Conservation (phyloP, 2,888 invertebrate species). For the Gnatocerus cornutus region DNA sequence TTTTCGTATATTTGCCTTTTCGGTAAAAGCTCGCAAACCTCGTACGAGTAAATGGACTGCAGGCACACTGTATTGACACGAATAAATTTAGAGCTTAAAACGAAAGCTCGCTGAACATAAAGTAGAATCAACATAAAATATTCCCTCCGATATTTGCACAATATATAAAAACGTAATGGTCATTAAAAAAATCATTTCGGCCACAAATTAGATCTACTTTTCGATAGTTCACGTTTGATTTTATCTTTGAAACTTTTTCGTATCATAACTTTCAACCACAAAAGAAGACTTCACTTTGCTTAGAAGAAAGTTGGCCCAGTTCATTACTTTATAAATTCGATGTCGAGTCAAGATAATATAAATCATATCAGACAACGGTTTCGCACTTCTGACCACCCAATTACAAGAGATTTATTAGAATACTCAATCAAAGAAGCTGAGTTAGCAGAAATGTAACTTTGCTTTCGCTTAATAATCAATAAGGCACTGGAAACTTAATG, state of each 20-base stretch:
- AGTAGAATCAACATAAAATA: conserved; percentile 19
- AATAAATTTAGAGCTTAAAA: conserved; percentile 30
- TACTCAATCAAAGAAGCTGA: not conserved
- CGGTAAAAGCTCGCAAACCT: conserved; percentile 7
- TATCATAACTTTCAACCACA: not conserved
- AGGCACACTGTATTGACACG: conserved; percentile 28
- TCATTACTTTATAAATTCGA: conserved; percentile 9
- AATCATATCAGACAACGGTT: conserved; percentile 18
- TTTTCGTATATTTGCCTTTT: conserved; percentile 8
- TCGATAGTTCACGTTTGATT: too few species aligned
- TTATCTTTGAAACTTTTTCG: not conserved
- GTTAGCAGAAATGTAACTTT: too few species aligned
- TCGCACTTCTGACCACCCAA: conserved; percentile 19
- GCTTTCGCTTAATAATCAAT: too few species aligned
- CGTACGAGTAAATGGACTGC: conserved; percentile 18
- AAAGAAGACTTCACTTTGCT: not conserved
- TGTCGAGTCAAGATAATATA: not conserved
- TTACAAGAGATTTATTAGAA: conserved; percentile 21
- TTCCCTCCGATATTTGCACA: conserved; percentile 6
- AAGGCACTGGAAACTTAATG: too few species aligned
- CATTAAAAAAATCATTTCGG: too few species aligned
- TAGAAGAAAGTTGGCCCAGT: conserved; percentile 8
- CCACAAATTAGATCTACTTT: too few species aligned
- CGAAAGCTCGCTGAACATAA: conserved; percentile 18
- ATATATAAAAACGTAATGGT: not conserved